These are phyloP conservation scores for Tuberolachnus salignus DNA, from an alignment of 2,888 invertebrate species.

Conservation along the genomic window DNA sequence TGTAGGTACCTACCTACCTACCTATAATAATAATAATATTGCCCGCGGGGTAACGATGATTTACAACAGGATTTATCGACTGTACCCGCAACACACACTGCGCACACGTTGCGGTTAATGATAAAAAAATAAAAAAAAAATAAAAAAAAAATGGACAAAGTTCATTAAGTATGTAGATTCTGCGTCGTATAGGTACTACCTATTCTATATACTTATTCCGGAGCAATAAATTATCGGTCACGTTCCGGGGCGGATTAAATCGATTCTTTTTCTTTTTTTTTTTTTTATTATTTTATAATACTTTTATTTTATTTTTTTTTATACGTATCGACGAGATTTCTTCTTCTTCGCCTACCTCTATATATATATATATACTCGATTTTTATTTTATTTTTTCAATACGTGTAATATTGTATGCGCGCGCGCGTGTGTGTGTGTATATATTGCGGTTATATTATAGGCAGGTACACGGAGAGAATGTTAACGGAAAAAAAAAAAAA, in stretches of 20 bases:
- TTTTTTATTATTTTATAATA: not conserved
- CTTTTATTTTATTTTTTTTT: constrained; percentile 7
- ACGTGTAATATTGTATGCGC: constrained; percentile 1
- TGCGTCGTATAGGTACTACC: not conserved
- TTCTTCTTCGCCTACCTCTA: constrained; percentile 23
- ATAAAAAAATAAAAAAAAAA: not conserved
- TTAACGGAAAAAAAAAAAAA: constrained; percentile 34
- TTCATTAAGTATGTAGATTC: constrained; percentile 56
- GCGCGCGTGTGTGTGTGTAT: not conserved
- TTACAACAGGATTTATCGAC: constrained; percentile 40
- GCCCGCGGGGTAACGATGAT: constrained; percentile 47
- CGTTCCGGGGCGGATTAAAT: constrained; percentile 45
- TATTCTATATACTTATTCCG: not conserved
- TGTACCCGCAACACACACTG: not conserved
- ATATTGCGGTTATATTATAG: not conserved
- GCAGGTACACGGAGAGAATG: constrained; percentile 26
- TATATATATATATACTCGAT: not conserved
- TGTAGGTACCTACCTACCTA: no score
- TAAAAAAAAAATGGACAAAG: constrained; percentile 30
- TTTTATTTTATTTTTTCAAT: constrained; percentile 16
- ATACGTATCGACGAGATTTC: constrained; percentile 35
- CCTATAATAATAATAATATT: not conserved
- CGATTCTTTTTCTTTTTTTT: constrained; percentile 23
- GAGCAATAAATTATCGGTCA: constrained; percentile 50
- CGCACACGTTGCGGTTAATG: constrained; percentile 35